Evolutionary conservation across 2,888 invertebrate genomes (phyloP).

Genomic region (Buathra laborator): DNA sequence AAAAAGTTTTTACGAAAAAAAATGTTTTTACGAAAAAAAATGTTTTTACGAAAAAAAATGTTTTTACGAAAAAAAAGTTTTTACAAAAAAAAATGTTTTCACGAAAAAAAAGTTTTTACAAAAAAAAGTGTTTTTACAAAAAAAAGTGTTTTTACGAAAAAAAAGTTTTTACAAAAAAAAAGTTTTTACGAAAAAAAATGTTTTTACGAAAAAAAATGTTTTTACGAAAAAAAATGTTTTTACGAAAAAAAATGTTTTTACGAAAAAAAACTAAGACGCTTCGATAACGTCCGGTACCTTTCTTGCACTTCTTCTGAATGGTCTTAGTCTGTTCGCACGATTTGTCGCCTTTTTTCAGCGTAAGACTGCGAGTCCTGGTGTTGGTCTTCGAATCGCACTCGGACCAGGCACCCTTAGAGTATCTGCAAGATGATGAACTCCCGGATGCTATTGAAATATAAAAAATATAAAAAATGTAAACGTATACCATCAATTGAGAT

Average conservation of each 20-base stretch:
- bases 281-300: conserved; percentile 87
- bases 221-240: too few relatives aligned
- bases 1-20: neutral
- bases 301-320: conserved; percentile 96
- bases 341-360: conserved; percentile 94
- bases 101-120: too few relatives aligned
- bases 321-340: conserved; percentile 94
- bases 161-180: neutral
- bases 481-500: neutral
- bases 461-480: conserved; percentile 11
- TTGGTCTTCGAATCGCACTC: conserved; percentile 95
- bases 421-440: conserved; percentile 91
- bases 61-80: neutral
- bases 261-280: neutral
- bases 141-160: neutral
- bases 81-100: too few relatives aligned
- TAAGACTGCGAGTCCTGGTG: conserved; percentile 92
- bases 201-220: too few relatives aligned
- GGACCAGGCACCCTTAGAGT: conserved; percentile 94
- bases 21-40: too few relatives aligned
- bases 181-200: neutral
- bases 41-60: neutral
- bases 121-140: neutral
- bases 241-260: neutral
- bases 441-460: conserved; percentile 78